Base-by-base conservation (phyloP, 2,797 vertebrate genomes). In the Rallus crepitans region DNA sequence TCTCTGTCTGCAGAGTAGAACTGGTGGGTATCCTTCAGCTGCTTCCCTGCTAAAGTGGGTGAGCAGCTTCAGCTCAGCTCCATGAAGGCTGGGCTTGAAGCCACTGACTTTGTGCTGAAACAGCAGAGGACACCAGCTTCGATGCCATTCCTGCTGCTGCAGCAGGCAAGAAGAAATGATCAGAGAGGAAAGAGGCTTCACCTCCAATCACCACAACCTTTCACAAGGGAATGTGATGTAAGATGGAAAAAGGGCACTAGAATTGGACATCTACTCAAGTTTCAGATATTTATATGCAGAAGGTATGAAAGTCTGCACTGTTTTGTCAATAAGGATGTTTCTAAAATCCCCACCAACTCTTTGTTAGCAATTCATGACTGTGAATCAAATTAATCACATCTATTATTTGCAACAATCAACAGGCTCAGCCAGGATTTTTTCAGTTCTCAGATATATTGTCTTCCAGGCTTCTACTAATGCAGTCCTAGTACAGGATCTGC, bases 81-180 rank as follows among this genome's bases (percentile, higher is more conserved):
- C 71, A 24, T 0, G 0, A 71, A 69, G 21, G 25, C 56, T 69
- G 47, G 61, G 40, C 59, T 47, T 1, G 16, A 77, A 89, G 79
- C 65, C 80, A 65, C 33, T 3, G 30, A 16, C 23, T 52, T 37
- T 4, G 28, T 50, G 69, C 82, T 75, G 59, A 60, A 56, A 66
- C 0, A 0, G 40, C 63, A 82, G 70, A 76, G 11, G 66, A 61
- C 75, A 33, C 8, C 0, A 0, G 33, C 27, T 70, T 15, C 12
- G 0, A 47, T 2, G 3, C 18, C 37, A 23, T 10, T 70, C 28
- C 78, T 80, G 81, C 52, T 83, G 80, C 53, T 75, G 76, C 72
- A 53, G 11, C 52, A 84, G 69, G 69, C 50, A 89, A 45, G 23
- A 81, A 61, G 33, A 61, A 76, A 39, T 0, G 12, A n/a, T 7